phyloP scores from a whole-genome alignment of 2,113 vertebrate species.

The Dascyllus trimaculatus region DNA sequence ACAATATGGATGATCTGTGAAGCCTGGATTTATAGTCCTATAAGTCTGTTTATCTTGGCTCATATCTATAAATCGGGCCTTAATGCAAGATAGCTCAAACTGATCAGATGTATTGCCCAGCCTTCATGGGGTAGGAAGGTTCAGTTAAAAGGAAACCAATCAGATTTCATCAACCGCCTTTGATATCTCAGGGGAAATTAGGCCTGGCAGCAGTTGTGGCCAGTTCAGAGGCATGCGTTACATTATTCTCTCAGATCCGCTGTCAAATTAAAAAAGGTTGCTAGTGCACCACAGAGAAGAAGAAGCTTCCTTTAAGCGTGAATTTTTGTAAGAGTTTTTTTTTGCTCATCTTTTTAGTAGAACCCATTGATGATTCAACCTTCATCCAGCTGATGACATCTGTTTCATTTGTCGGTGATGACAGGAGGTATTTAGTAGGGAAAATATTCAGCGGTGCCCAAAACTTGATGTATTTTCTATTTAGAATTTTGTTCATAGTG shows the following conservation, averaged over 20 bases:
- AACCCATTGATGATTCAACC: too few species aligned
- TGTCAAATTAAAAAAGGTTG: conserved; percentile 39
- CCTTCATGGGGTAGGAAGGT: conserved; percentile 18
- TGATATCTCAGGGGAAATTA: conserved; percentile 58
- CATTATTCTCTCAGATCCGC: conserved; percentile 63
- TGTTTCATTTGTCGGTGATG: too few species aligned
- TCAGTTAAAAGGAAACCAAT: conserved; percentile 67
- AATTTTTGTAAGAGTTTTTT: conserved; percentile 7
- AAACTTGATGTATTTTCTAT: too few species aligned
- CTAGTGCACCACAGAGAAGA: neutral
- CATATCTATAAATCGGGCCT: conserved; percentile 33
- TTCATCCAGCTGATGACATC: too few species aligned
- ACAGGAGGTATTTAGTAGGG: too few species aligned
- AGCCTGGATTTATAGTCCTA: conserved; percentile 31
- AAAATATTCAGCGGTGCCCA: too few species aligned
- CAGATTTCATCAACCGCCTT: conserved; percentile 59
- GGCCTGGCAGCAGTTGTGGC: conserved; percentile 37
- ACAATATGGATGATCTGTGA: conserved; percentile 41
- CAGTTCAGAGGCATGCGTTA: conserved; percentile 53
- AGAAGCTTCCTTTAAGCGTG: neutral
- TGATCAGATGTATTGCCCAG: conserved; percentile 39
- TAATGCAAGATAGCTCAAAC: conserved; percentile 27
- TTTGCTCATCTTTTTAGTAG: neutral
- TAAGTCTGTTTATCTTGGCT: conserved; percentile 48
- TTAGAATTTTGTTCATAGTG: too few species aligned